A percentile compares a stretch with the other conserved stretches of the same genome.
These are phyloP conservation scores for Eupithecia vulgata DNA, from an alignment of 2,888 invertebrate species.

Conservation along the genomic window DNA sequence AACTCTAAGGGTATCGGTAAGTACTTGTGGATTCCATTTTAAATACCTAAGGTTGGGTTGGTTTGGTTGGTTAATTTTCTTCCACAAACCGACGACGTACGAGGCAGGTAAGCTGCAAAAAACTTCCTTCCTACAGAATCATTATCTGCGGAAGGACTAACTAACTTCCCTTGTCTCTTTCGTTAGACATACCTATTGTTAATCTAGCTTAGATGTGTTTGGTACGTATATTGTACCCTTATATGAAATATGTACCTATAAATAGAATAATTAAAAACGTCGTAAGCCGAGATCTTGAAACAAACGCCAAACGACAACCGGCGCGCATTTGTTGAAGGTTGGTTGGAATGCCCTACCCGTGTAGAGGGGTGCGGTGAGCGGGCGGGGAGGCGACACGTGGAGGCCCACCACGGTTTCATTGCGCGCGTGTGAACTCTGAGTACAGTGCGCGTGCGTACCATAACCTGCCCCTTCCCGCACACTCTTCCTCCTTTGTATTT, in stretches of 20 bases:
- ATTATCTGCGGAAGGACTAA: background rate
- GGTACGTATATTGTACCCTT: too few species aligned
- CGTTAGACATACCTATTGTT: too few species aligned
- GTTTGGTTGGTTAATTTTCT: background rate
- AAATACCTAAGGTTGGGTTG: background rate
- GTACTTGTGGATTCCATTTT: too few species aligned
- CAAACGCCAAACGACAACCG: slow-evolving; percentile 56
- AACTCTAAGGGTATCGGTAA: too few species aligned
- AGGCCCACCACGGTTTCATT: slow-evolving; percentile 84
- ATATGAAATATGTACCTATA: background rate
- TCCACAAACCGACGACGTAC: background rate
- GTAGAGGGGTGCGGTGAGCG: slow-evolving; percentile 53
- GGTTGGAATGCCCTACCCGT: slow-evolving; percentile 60
- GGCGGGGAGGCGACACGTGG: slow-evolving; percentile 72
- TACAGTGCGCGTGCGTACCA: slow-evolving; percentile 78
- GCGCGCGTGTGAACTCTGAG: slow-evolving; percentile 78
- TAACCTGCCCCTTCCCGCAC: slow-evolving; percentile 63
- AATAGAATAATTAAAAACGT: background rate
- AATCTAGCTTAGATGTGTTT: too few species aligned
- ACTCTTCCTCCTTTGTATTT: slow-evolving; percentile 60
- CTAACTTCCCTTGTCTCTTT: background rate
- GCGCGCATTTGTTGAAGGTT: slow-evolving; percentile 73
- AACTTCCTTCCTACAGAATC: background rate
- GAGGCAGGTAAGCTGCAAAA: background rate
- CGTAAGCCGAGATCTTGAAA: slow-evolving; percentile 10